Percentiles rank a stretch among this genome's conserved stretches.
These are phyloP conservation scores for Delichon dasypus DNA, from an alignment of 2,797 vertebrate species.

Conservation along the genomic window DNA sequence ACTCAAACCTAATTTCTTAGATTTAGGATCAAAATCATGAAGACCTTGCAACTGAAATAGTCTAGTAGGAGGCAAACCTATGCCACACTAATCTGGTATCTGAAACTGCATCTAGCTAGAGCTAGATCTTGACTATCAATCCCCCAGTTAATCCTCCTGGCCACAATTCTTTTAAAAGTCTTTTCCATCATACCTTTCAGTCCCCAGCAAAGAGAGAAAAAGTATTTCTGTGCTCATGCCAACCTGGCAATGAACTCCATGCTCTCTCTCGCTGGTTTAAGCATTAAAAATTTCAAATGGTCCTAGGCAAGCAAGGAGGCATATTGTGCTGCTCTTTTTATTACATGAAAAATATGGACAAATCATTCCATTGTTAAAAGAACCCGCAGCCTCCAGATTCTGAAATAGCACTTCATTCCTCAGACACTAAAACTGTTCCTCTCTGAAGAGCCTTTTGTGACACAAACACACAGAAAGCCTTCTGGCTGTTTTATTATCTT, in stretches of 20 bases:
- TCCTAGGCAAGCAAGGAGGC: neutral
- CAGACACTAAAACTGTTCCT: neutral
- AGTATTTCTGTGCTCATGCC: neutral
- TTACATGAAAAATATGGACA: conserved; percentile 15
- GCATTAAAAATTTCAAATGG: conserved; percentile 24
- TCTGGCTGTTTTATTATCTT: conserved; percentile 60
- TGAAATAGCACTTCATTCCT: conserved; percentile 36
- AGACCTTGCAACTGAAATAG: neutral
- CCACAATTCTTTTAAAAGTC: neutral
- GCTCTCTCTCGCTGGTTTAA: neutral
- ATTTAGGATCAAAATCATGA: neutral
- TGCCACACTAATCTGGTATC: neutral
- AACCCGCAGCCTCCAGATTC: neutral
- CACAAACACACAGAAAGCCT: conserved; percentile 4
- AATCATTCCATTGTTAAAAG: conserved; percentile 14
- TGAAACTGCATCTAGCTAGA: neutral
- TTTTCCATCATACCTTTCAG: neutral
- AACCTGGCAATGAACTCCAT: neutral
- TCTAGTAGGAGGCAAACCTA: neutral
- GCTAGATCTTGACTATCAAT: neutral
- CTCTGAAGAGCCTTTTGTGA: conserved; percentile 42
- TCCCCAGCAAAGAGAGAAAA: neutral
- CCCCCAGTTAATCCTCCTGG: neutral
- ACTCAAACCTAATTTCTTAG: neutral
- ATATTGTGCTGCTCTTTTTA: neutral